Evolutionary conservation across 2,888 invertebrate species (phyloP).

Genomic region (Tetragonisca angustula): DNA sequence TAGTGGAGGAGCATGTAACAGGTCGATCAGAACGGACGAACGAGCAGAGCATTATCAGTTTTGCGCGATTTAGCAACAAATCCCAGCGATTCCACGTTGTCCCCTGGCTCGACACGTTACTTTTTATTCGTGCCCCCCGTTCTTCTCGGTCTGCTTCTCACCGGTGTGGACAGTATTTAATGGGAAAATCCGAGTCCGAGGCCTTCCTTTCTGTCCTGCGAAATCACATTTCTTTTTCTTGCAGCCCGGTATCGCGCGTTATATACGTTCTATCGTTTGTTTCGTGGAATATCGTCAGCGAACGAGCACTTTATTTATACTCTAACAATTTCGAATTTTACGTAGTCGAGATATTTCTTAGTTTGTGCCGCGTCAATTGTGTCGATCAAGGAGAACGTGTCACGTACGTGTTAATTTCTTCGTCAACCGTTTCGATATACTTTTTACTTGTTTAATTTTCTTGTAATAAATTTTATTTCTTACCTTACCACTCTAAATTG

Average conservation of each 20-base stretch:
- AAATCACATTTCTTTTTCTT: conserved; percentile 53
- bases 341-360: background rate
- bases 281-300: conserved; percentile 32
- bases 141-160: conserved; percentile 45
- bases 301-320: conserved; percentile 1
- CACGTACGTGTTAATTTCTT: too few relatives aligned
- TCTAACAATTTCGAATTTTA: conserved; percentile 17
- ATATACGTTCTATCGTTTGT: conserved; percentile 17
- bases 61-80: conserved; percentile 68
- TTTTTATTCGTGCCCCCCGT: conserved; percentile 15
- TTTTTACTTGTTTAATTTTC: too few relatives aligned
- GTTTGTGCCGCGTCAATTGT: background rate
- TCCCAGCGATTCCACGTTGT: conserved; percentile 40
- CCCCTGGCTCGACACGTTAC: conserved; percentile 4
- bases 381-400: too few relatives aligned
- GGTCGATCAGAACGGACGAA: conserved; percentile 48
- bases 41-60: conserved; percentile 62
- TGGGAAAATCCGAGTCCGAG: conserved; percentile 54
- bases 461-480: too few relatives aligned
- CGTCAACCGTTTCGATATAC: too few relatives aligned
- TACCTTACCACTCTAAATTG: too few relatives aligned
- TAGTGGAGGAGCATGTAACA: conserved; percentile 51
- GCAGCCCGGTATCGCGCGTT: conserved; percentile 13
- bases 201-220: conserved; percentile 53
- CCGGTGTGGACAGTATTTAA: conserved; percentile 58